phyloP scores from a whole-genome alignment of 2,888 invertebrate species.

The Drosophila ezoana region DNA sequence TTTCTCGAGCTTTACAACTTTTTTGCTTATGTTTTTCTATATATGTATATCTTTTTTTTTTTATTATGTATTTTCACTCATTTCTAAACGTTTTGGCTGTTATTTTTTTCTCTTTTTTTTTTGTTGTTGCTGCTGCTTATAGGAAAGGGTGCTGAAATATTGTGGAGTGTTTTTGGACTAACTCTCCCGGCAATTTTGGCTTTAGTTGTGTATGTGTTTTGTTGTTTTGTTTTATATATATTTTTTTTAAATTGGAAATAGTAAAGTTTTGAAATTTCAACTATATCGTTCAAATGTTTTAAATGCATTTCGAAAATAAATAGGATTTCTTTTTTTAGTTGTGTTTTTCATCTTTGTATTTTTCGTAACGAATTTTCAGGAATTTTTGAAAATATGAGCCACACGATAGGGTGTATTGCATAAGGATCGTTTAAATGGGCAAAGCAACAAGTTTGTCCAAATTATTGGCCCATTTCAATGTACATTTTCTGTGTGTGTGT shows the following conservation, averaged over 20 bases:
- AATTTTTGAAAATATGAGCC: conserved; percentile 74
- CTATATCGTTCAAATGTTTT: conserved; percentile 70
- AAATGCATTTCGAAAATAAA: conserved; percentile 81
- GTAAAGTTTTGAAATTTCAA: conserved; percentile 76
- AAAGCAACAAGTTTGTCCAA: conserved; percentile 36
- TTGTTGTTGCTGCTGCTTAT: conserved; percentile 65
- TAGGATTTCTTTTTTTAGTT: conserved; percentile 63
- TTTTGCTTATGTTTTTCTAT: conserved; percentile 38
- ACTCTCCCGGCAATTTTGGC: conserved; percentile 77
- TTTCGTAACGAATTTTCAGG: conserved; percentile 67
- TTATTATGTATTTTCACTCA: conserved; percentile 32
- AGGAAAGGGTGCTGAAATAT: conserved; percentile 74
- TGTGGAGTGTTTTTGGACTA: conserved; percentile 56
- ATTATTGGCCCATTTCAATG: conserved; percentile 24
- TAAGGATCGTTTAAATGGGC: conserved; percentile 35
- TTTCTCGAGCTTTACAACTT: conserved; percentile 68
- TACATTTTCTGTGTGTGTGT: conserved; percentile 10
- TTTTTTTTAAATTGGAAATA: conserved; percentile 66
- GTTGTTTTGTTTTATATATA: conserved; percentile 14
- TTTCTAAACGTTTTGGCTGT: conserved; percentile 63
- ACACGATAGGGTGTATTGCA: conserved; percentile 40
- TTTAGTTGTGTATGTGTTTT: conserved; percentile 43
- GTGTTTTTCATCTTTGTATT: conserved; percentile 27
- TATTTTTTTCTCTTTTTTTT: conserved; percentile 30
- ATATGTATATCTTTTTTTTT: conserved; percentile 31